Base-by-base conservation (phyloP, 35 echinoderm and acorn worm genomes). In the Ophioderma brevispina region DNA sequence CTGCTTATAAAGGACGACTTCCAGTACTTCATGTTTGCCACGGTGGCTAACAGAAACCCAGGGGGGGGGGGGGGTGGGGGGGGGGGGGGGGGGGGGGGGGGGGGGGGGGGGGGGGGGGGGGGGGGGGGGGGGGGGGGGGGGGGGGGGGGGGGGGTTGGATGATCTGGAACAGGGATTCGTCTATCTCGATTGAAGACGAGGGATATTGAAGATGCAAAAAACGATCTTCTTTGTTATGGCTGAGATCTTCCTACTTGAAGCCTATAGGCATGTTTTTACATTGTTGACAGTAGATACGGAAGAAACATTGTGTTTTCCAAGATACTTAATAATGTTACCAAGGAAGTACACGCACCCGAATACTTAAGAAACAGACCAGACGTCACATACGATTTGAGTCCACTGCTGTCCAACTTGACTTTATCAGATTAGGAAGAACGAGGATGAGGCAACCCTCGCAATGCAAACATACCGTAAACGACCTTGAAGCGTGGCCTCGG, bases 221-320 rank as follows among this genome's bases (percentile, higher is more conserved):
- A 87, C 36, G 76, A 85, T 30, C 33, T 35, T 17, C 55, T 99
- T 91, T 33, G 82, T 87, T 2, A 99, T 99, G 97, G 91, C 91
- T 39, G 97, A 99, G 50, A 93, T 93, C 97, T 39, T 90, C 97
- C 5, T 99, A 95, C 80, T 99, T 80, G 97, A 99, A 82, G 93
- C 97, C 36, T 99, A 99, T 64, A 70, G 97, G n/a, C 93, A 99
- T 79, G 97, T 99, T 25, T 85, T 99, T 2, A 38, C 81, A 38
- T 64, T 93, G 30, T 78, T 99, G 25, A 87, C 95, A 82, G 37
- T 85, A 80, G 88, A 93, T 30, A 89, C 33, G n/a, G 93, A 81
- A 76, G 25, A 88, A 33, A 87, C 82, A 40, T 52, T 99, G 31
- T 92, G 93, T 10, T 52, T 99, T 0, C 70, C 84, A 63, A 76